These are phyloP conservation scores for Steinernema scapterisci DNA, from an alignment of 2,888 invertebrate genomes.

Conservation along the genomic window DNA sequence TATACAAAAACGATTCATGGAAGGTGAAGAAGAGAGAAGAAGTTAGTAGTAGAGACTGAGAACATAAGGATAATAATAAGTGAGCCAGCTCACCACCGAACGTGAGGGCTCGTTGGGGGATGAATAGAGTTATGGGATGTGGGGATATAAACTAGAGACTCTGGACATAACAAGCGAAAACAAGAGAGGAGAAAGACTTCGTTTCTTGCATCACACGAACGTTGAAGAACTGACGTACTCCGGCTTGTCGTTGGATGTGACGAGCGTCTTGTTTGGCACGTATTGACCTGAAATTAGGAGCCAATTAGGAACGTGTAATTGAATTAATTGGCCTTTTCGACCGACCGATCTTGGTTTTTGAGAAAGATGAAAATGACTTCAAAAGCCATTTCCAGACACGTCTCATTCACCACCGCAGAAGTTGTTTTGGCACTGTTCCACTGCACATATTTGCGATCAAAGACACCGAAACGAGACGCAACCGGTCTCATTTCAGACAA, in stretches of 20 bases:
- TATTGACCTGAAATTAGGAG: constrained; percentile 56
- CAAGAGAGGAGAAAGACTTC: background rate
- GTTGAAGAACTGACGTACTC: constrained; percentile 56
- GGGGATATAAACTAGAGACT: constrained; percentile 33
- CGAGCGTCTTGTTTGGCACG: constrained; percentile 58
- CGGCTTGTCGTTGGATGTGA: constrained; percentile 53
- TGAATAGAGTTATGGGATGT: constrained; percentile 10
- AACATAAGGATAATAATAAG: background rate
- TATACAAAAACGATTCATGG: constrained; percentile 7
- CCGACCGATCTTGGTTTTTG: too few species aligned
- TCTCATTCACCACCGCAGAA: too few species aligned
- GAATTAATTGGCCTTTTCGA: too few species aligned
- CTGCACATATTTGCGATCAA: too few species aligned
- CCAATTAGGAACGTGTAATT: background rate
- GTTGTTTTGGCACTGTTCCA: too few species aligned
- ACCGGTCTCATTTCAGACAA: too few species aligned
- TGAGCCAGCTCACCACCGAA: constrained; percentile 32
- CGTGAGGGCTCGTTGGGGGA: constrained; percentile 7
- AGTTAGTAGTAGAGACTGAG: constrained; percentile 2
- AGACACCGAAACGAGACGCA: too few species aligned
- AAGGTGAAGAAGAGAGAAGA: background rate
- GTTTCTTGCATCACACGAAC: constrained; percentile 44
- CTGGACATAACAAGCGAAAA: background rate
- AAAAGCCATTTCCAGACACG: too few species aligned
- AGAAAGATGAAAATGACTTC: too few species aligned